These are phyloP conservation scores for Siniperca knerii DNA, from an alignment of 2,113 vertebrate species.

Conservation along the genomic window DNA sequence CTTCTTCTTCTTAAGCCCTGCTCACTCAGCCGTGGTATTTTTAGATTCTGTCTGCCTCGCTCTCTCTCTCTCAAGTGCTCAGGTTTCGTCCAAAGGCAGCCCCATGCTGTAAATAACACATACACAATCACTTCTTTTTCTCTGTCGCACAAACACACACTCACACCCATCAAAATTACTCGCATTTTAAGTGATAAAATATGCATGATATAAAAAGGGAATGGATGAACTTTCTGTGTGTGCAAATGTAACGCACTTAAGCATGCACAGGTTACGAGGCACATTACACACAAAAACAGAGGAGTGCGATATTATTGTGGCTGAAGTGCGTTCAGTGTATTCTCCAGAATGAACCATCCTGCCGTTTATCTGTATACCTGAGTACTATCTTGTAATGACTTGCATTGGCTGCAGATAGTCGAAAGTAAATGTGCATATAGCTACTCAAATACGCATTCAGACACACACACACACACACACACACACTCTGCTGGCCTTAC, in stretches of 20 bases:
- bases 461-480: not conserved
- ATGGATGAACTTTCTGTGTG: conserved; percentile 1
- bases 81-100: conserved; percentile 64
- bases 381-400: not conserved
- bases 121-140: conserved; percentile 18
- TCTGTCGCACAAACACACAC: not conserved
- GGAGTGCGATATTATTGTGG: conserved; percentile 1
- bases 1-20: conserved; percentile 62
- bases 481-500: not conserved
- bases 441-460: not conserved
- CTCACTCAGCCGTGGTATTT: conserved; percentile 75
- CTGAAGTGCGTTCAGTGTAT: conserved; percentile 5
- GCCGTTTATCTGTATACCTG: not conserved
- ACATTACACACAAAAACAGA: conserved; percentile 4
- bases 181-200: conserved; percentile 27
- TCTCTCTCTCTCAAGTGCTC: conserved; percentile 66
- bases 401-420: conserved; percentile 6
- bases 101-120: conserved; percentile 57
- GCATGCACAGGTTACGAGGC: not conserved
- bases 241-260: not conserved
- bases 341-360: not conserved
- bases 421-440: not conserved
- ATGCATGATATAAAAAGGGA: conserved; percentile 8
- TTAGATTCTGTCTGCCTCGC: conserved; percentile 75
- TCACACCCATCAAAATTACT: conserved; percentile 20